Conservation (phyloP, 2,888 invertebrate species). For the Campoplex capitator region DNA sequence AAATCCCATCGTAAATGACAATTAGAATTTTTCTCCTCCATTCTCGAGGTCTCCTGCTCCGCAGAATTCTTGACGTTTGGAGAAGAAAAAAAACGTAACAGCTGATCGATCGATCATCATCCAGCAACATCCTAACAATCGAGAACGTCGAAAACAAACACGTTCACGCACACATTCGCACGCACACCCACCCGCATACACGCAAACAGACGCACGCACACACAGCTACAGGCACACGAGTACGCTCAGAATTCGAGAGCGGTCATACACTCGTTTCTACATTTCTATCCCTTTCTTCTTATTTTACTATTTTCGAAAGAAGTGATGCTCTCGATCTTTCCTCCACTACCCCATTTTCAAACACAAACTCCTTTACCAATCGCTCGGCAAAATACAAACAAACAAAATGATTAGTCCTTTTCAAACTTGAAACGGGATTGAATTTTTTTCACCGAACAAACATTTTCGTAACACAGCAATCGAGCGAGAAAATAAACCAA, state of each 20-base stretch:
- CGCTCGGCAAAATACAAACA: too few relatives aligned
- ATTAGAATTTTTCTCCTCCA: background rate
- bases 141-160: background rate
- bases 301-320: background rate
- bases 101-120: conserved; percentile 2
- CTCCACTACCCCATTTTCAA: background rate
- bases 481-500: background rate
- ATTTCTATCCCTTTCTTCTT: background rate
- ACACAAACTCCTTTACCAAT: background rate
- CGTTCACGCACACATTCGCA: background rate
- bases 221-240: too few relatives aligned
- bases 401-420: background rate
- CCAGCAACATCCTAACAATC: background rate
- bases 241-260: background rate
- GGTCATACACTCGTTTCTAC: background rate
- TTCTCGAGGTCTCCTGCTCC: background rate
- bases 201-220: too few relatives aligned
- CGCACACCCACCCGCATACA: background rate
- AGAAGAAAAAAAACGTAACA: background rate
- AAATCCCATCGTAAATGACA: background rate
- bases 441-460: background rate
- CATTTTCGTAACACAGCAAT: background rate
- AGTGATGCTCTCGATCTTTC: background rate
- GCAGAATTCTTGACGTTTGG: background rate
- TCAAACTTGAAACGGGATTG: background rate